Evolutionary conservation across 1,140 invertebrate genomes (phyloP).

Genomic region (Phymastichus coffea): DNA sequence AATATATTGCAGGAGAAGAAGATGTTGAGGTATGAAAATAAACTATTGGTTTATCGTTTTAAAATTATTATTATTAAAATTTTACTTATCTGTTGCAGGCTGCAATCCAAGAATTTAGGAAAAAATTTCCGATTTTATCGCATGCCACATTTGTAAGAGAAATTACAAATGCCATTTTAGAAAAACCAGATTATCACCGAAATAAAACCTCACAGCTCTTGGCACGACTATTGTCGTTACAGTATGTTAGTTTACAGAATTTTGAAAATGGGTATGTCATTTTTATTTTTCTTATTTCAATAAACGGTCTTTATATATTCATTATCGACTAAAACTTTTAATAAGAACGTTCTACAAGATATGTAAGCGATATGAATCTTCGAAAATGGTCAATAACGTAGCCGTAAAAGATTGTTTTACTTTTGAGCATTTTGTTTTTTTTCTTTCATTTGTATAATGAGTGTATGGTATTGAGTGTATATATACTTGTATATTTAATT

Average conservation of each 20-base stretch:
- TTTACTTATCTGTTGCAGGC: neutral
- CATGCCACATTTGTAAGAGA: constrained; percentile 33
- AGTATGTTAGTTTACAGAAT: constrained; percentile 31
- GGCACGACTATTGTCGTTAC: constrained; percentile 30
- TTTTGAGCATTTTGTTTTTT: too few species aligned
- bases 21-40: constrained; percentile 39
- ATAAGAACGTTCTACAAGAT: too few species aligned
- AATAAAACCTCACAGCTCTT: constrained; percentile 33
- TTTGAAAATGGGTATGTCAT: constrained; percentile 39
- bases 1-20: constrained; percentile 36
- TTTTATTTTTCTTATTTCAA: constrained; percentile 12
- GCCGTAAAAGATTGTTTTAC: too few species aligned
- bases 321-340: too few species aligned
- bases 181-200: constrained; percentile 31
- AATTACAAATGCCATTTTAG: constrained; percentile 35
- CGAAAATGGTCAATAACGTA: too few species aligned
- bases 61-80: neutral
- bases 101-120: constrained; percentile 9
- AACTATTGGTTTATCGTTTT: neutral
- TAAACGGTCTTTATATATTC: neutral
- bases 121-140: constrained; percentile 4
- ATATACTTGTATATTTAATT: too few species aligned
- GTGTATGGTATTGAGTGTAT: too few species aligned
- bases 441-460: too few species aligned
- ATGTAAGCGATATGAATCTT: too few species aligned